Percentiles rank a stretch among this genome's conserved stretches.
Conservation (phyloP, 2,113 vertebrate species). For the Clinocottus analis region DNA sequence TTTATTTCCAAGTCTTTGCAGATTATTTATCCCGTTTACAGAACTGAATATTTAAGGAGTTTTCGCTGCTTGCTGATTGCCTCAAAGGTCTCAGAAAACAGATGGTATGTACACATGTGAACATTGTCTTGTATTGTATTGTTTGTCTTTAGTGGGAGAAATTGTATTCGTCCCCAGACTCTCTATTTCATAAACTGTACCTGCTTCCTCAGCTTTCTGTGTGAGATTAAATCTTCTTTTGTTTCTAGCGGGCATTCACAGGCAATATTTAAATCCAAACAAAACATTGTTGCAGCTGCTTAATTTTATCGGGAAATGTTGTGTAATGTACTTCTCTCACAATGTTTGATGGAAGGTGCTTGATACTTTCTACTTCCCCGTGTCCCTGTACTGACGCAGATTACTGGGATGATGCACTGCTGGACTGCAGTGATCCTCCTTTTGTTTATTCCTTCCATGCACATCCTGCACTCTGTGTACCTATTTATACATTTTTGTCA, state of each 20-base stretch:
- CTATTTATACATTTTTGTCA: conserved; percentile 14
- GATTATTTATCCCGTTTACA: neutral
- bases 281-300: conserved; percentile 1
- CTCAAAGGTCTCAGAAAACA: neutral
- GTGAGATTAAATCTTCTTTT: conserved; percentile 45
- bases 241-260: conserved; percentile 27
- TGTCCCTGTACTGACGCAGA: conserved; percentile 3
- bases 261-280: conserved; percentile 24
- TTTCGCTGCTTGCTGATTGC: neutral
- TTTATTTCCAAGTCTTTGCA: conserved; percentile 12
- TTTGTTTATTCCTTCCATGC: conserved; percentile 30
- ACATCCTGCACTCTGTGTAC: conserved; percentile 1
- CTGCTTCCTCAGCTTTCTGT: conserved; percentile 13
- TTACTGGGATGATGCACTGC: conserved; percentile 12
- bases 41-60: neutral
- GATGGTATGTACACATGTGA: neutral
- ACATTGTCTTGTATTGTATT: conserved; percentile 5
- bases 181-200: conserved; percentile 14
- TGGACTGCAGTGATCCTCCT: conserved; percentile 22
- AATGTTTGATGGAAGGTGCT: neutral
- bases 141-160: conserved; percentile 11
- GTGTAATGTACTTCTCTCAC: neutral
- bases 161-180: neutral
- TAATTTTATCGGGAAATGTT: conserved; percentile 15
- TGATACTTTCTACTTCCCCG: neutral